These are phyloP conservation scores for Leptatherina wallacei DNA, from an alignment of 2,797 vertebrate species.

Conservation along the genomic window DNA sequence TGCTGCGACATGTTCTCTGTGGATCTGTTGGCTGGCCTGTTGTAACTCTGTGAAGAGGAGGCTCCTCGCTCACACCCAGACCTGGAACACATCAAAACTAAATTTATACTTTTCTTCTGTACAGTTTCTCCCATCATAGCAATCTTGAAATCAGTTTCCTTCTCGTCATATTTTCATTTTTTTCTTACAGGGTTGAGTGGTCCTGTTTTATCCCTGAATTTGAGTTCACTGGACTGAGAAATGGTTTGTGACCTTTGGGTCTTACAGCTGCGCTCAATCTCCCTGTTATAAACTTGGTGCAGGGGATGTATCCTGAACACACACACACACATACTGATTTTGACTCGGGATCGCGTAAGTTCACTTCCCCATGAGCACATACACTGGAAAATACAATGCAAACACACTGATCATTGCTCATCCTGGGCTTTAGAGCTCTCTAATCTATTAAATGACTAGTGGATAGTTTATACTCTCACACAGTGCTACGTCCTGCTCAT, in stretches of 20 bases:
- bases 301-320: constrained; percentile 8
- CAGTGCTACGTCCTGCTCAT: constrained; percentile 40
- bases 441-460: constrained; percentile 48
- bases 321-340: not conserved
- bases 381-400: constrained; percentile 25
- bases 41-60: constrained; percentile 82
- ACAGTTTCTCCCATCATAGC: not conserved
- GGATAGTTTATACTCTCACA: constrained; percentile 39
- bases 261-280: constrained; percentile 50
- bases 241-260: constrained; percentile 57
- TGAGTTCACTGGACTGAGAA: constrained; percentile 54
- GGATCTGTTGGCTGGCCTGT: constrained; percentile 70
- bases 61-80: constrained; percentile 89
- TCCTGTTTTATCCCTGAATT: constrained; percentile 23
- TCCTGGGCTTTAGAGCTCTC: constrained; percentile 10
- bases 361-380: constrained; percentile 4
- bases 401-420: constrained; percentile 27
- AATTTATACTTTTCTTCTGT: not conserved
- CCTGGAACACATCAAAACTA: constrained; percentile 77
- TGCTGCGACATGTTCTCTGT: constrained; percentile 74
- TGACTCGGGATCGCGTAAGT: constrained; percentile 15
- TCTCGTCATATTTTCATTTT: not conserved
- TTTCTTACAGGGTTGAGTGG: not conserved
- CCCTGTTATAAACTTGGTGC: constrained; percentile 42
- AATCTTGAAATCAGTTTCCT: too few species aligned